Evolutionary conservation across 2,888 invertebrate species (phyloP).

Genomic region (Rhagonycha lutea): DNA sequence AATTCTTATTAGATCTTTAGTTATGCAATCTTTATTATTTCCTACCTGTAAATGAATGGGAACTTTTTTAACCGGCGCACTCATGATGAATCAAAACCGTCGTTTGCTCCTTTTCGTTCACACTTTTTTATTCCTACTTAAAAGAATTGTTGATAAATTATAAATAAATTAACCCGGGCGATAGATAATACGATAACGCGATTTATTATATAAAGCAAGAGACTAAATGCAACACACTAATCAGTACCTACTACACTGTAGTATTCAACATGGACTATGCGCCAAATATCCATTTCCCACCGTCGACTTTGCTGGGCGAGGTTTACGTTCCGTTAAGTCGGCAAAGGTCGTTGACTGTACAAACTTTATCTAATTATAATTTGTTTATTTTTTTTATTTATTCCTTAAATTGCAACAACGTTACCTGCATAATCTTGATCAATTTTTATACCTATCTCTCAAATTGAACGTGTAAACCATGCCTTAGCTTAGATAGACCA

Average conservation of each 20-base stretch:
- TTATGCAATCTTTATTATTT: slow-evolving; percentile 26
- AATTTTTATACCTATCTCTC: not conserved
- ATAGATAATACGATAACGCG: not conserved
- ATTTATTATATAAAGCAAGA: not conserved
- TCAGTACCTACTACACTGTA: not conserved
- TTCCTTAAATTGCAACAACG: not conserved
- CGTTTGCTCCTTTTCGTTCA: not conserved
- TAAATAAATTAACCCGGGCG: not conserved
- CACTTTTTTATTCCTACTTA: not conserved
- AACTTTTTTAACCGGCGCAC: slow-evolving; percentile 90
- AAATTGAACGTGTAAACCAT: not conserved
- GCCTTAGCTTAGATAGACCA: not conserved
- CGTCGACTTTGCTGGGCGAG: slow-evolving; percentile 21
- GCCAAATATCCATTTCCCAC: slow-evolving; percentile 10
- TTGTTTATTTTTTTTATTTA: not conserved
- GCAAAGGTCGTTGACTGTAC: slow-evolving; percentile 8
- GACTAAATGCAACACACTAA: not conserved
- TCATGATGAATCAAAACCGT: slow-evolving; percentile 55
- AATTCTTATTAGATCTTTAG: slow-evolving; percentile 9
- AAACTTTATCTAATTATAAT: not conserved
- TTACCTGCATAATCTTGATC: not conserved
- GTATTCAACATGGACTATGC: slow-evolving; percentile 4
- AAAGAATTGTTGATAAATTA: not conserved
- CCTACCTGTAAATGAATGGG: slow-evolving; percentile 91
- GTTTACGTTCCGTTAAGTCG: slow-evolving; percentile 22